Evolutionary conservation across 2,888 invertebrate species (phyloP).

Genomic region (Coenonympha glycerion): DNA sequence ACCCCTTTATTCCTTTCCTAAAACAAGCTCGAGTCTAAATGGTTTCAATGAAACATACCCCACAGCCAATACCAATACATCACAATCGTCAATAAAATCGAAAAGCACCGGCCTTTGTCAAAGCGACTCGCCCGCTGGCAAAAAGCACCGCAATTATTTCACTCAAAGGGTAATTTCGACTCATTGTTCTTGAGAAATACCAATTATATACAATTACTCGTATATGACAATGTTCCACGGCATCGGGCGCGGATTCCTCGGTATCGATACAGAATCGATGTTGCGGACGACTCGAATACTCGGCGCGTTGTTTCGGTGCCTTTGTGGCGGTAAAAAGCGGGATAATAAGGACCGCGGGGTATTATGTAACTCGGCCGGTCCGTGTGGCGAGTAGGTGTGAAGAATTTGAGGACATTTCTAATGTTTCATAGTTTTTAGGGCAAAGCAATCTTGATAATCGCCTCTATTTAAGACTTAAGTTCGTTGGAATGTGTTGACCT

Average conservation of each 20-base stretch:
- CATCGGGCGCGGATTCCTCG: slow-evolving; percentile 47
- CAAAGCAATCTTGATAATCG: background rate
- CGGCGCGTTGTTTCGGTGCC: slow-evolving; percentile 38
- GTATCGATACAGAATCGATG: slow-evolving; percentile 67
- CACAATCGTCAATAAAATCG: slow-evolving; percentile 42
- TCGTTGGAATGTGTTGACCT: background rate
- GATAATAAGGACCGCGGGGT: slow-evolving; percentile 56
- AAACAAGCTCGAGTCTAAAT: slow-evolving; percentile 17
- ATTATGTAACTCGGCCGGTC: slow-evolving; percentile 36
- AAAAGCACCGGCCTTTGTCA: slow-evolving; percentile 58
- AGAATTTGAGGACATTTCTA: slow-evolving; percentile 34
- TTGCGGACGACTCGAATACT: slow-evolving; percentile 52
- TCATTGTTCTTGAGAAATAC: slow-evolving; percentile 74
- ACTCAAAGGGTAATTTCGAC: slow-evolving; percentile 68
- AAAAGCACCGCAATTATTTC: slow-evolving; percentile 68
- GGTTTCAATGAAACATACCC: slow-evolving; percentile 26
- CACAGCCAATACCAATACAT: slow-evolving; percentile 30
- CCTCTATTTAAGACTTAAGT: no score
- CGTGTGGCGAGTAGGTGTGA: slow-evolving; percentile 51
- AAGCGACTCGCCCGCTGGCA: slow-evolving; percentile 48
- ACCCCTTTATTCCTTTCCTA: slow-evolving; percentile 13
- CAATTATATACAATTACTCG: slow-evolving; percentile 75
- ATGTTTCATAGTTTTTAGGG: slow-evolving; percentile 16
- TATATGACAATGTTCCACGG: slow-evolving; percentile 68
- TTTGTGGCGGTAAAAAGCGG: slow-evolving; percentile 49